Evolutionary conservation across 1,140 invertebrate genomes (phyloP), one percentile per base, ranked within the genome.

Genomic region (Mycetomoellerius zeteki): DNA sequence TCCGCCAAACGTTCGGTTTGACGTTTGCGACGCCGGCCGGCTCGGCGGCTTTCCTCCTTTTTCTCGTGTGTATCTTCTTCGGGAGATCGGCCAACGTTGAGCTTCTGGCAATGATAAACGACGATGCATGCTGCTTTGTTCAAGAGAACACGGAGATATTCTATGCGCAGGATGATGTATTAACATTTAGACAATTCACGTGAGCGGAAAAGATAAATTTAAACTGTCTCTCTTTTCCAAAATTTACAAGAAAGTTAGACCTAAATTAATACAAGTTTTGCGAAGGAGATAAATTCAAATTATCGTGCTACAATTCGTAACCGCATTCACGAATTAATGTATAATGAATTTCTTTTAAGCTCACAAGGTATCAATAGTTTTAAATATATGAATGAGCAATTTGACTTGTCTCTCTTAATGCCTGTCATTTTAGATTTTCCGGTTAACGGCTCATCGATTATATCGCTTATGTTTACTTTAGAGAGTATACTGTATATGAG

Each of bases 11-110:
- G 27, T 52, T 52, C 56, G 54, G 10, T 73, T 69, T 73, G 67
- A 84, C 54, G 80, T 50, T 73, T 73, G 67, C 80, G 21, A 62
- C 78, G 80, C 69, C 54, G 58, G 37, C 47, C 27, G 24, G 14
- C 54, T 60, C 58, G n/a, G 47, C 24, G 43, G 16, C 33, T 72
- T 82, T 72, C 67, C 30, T 82, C 33, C 65, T 58, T 72, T 58
- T 82, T 56, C 33, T 16, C 47, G 3, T 50, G n/a, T 14, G 19
- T 33, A 69, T 64, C 33, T 62, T 77, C 56, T 21, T 62, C 58
- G 21, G 27, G 21, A 75, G 58, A 43, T 43, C 16, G 16, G 21
- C 7, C n/a, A 14, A 33, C 56, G 19, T 65, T 65, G 30, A 64
- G 5, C 43, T 50, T 27, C 54, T 30, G 24, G 60, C 24, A 50